Base-by-base conservation (phyloP, 2,113 vertebrate genomes). In the Ceuthmochares aereus region DNA sequence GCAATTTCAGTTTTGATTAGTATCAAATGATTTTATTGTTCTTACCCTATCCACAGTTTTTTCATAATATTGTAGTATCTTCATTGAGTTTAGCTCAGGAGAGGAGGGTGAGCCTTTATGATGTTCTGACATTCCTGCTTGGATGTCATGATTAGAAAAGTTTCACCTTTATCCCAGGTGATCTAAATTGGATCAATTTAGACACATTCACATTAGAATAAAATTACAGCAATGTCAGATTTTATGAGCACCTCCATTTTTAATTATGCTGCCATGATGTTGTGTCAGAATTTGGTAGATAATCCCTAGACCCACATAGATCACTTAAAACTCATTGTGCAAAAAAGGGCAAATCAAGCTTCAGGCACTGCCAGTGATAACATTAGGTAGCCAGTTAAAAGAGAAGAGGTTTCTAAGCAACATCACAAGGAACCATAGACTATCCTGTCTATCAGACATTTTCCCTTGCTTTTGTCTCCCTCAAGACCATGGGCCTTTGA, bases 381-480 rank as follows among this genome's bases (percentile, higher is more conserved):
- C 30, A 13, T 23, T n/a, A 69, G n/a, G 51, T 84, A 1, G 1
- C 7, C 30, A 43, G 32, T 42, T 66, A 37, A 62, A 83, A 74
- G 34, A 42, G 23, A 66, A 69, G 30, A 55, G 18, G n/a, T 60
- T 69, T 75, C 34, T 75, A 70, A 88, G 56, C 30, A 67, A 43
- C 23, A 16, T 51, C 40, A 45, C 34, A 18, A 21, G 1, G 1
- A 60, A 60, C 21, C 22, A 7, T 12, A 34, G 26, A 18, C 19
- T 7, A 37, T 56, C 32, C 20, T 66, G 14, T 27, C 58, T 17
- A 9, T 51, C 0, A 0, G 26, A 26, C 6, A 5, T 60, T 76
- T 89, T 51, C 32, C 20, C 20, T 43, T 60, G 34, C 52, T 63
- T 58, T 60, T 76, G 11, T 47, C 18, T 59, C 8, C 56, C 45